phyloP scores from a whole-genome alignment of 2,113 vertebrate species.

The Anarhynchus alexandrinus region DNA sequence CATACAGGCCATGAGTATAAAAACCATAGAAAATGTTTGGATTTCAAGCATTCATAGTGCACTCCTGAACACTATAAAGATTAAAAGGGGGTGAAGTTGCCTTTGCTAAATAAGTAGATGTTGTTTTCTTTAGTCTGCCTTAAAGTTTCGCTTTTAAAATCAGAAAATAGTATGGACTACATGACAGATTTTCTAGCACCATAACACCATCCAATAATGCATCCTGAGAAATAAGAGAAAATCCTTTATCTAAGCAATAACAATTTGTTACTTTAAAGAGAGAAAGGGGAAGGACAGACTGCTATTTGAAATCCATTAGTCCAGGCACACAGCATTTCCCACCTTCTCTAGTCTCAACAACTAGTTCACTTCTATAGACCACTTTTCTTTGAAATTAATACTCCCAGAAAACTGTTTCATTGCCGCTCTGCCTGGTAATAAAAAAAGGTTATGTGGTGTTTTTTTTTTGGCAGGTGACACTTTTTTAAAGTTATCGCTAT shows the following conservation, averaged over 20 bases:
- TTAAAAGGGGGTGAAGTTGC: not conserved
- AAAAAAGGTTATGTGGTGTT: not conserved
- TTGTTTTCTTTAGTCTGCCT: not conserved
- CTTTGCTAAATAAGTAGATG: not conserved
- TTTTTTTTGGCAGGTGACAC: not conserved
- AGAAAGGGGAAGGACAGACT: not conserved
- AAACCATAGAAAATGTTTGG: not conserved
- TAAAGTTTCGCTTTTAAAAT: not conserved
- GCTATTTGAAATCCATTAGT: not conserved
- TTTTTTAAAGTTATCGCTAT: not conserved
- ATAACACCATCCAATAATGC: not conserved
- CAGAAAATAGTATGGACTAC: not conserved
- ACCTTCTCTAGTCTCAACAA: not conserved
- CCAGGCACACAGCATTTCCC: not conserved
- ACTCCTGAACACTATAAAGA: not conserved
- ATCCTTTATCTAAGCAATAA: not conserved
- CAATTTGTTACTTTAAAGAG: not conserved
- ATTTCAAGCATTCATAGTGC: not conserved
- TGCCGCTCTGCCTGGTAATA: not conserved
- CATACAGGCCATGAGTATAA: not conserved
- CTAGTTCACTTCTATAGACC: not conserved
- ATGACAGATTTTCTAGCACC: not conserved
- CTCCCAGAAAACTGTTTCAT: not conserved
- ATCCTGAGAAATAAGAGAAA: not conserved
- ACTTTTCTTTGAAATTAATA: not conserved